Percentiles rank a stretch among this genome's conserved stretches.
These are phyloP conservation scores for Troides oblongomaculatus DNA, from an alignment of 2,888 invertebrate species.

Conservation along the genomic window DNA sequence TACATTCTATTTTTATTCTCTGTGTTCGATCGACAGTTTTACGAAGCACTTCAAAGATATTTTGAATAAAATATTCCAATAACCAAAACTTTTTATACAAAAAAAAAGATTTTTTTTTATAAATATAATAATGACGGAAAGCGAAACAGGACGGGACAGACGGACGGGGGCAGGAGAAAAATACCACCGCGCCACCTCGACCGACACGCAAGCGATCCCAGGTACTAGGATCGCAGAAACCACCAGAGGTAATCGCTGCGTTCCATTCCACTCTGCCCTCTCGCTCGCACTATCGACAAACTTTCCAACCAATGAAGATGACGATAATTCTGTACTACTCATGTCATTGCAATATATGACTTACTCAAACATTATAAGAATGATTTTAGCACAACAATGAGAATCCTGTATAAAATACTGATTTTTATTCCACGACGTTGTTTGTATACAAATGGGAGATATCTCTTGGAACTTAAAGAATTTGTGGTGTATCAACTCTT, in stretches of 20 bases:
- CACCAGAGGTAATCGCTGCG: slow-evolving; percentile 36
- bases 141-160: not conserved
- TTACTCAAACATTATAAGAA: slow-evolving; percentile 39
- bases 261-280: slow-evolving; percentile 47
- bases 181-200: slow-evolving; percentile 73
- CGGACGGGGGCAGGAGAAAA: slow-evolving; percentile 34
- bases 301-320: slow-evolving; percentile 53
- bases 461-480: slow-evolving; percentile 61
- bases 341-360: slow-evolving; percentile 17
- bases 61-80: no score
- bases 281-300: slow-evolving; percentile 56
- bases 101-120: not conserved
- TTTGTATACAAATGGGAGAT: slow-evolving; percentile 58
- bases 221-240: slow-evolving; percentile 64
- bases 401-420: slow-evolving; percentile 1
- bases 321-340: slow-evolving; percentile 42
- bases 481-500: slow-evolving; percentile 58
- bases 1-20: no score
- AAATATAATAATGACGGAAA: not conserved
- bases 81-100: not conserved
- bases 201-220: slow-evolving; percentile 76
- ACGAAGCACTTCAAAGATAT: no score
- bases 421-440: slow-evolving; percentile 9
- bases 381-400: slow-evolving; percentile 25
- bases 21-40: no score